A percentile compares a stretch with the other conserved stretches of the same genome.
These are phyloP conservation scores for Dipodomys ordii DNA, from an alignment of 2,113 vertebrate species.

Conservation along the genomic window DNA sequence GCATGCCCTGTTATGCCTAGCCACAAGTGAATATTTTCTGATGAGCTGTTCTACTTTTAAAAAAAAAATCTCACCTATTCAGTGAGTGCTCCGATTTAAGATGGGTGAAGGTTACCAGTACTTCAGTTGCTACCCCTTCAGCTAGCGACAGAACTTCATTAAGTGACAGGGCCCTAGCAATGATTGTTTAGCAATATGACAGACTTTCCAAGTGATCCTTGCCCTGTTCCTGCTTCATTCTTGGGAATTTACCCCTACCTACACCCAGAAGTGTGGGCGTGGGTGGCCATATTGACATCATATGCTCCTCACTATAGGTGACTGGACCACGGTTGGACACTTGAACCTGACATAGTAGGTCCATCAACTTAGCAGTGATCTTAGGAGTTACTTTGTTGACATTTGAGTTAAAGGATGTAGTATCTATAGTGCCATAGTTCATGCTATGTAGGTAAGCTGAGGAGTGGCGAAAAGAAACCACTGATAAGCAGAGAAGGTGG, in stretches of 20 bases:
- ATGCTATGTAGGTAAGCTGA: neutral
- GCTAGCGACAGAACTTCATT: neutral
- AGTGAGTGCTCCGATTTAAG: neutral
- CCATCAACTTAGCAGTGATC: neutral
- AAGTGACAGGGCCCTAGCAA: neutral
- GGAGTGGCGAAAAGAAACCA: neutral
- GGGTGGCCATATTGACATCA: neutral
- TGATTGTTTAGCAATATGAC: neutral
- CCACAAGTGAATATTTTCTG: slow-evolving; percentile 14
- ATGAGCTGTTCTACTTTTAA: neutral
- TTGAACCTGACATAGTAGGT: neutral
- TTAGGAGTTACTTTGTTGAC: neutral
- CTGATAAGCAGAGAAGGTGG: neutral
- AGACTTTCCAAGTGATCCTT: neutral
- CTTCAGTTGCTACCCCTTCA: neutral
- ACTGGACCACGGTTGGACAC: neutral
- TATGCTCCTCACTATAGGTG: neutral
- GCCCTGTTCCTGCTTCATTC: neutral
- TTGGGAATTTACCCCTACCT: neutral
- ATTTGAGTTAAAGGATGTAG: neutral
- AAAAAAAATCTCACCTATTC: neutral
- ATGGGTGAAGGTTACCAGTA: neutral
- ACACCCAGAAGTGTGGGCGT: neutral
- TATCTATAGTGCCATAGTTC: neutral
- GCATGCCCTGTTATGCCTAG: neutral